phyloP scores from a whole-genome alignment of 2,113 vertebrate genomes.

The Morone saxatilis region DNA sequence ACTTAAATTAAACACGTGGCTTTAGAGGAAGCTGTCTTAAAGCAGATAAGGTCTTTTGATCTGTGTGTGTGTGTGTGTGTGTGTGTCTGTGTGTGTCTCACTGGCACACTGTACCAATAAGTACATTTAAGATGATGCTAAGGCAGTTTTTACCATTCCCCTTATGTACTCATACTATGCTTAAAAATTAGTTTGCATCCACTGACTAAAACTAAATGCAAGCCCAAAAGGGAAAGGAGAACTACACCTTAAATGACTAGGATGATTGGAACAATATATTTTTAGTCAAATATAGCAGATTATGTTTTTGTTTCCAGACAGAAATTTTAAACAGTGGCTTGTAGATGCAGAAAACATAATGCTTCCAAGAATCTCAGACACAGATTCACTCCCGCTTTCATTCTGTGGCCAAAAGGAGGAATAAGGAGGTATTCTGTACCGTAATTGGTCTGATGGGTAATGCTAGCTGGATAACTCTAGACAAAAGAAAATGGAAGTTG shows the following conservation, averaged over 20 bases:
- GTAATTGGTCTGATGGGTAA: background rate
- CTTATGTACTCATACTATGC: constrained; percentile 4
- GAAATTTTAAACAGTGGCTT: too few species aligned
- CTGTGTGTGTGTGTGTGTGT: background rate
- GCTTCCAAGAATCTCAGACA: constrained; percentile 20
- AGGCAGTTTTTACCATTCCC: background rate
- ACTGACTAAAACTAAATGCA: background rate
- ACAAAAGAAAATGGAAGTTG: too few species aligned
- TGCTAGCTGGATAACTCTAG: background rate
- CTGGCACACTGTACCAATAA: background rate
- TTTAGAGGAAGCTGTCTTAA: constrained; percentile 15
- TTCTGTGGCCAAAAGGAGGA: background rate
- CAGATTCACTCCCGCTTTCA: background rate
- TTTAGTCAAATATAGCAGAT: background rate
- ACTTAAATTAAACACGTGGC: background rate
- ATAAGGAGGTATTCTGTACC: background rate
- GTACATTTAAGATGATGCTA: constrained; percentile 12
- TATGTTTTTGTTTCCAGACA: too few species aligned
- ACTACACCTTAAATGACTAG: background rate
- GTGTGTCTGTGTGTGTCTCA: background rate
- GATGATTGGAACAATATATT: background rate
- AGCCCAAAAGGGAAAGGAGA: background rate
- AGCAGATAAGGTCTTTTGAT: background rate
- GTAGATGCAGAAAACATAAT: background rate
- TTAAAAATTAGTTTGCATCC: background rate